A percentile compares a stretch with the other conserved stretches of the same genome.
These are phyloP conservation scores for Hylaea fasciaria DNA, from an alignment of 2,888 invertebrate genomes.

Conservation along the genomic window DNA sequence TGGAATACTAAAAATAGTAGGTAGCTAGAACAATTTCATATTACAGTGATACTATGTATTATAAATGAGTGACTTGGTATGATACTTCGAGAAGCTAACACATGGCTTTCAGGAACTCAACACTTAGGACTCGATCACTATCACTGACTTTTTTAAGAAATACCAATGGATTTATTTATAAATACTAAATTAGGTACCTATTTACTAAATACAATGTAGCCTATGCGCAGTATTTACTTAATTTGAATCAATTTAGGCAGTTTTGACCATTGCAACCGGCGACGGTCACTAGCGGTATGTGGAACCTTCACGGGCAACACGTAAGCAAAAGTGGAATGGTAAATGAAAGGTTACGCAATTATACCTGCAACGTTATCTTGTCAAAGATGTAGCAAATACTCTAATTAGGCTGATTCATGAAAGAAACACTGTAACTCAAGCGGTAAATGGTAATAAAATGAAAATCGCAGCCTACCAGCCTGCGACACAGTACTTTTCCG, in stretches of 20 bases:
- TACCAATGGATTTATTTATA: neutral
- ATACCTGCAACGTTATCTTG: conserved; percentile 61
- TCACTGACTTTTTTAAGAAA: no score
- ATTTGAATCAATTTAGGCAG: conserved; percentile 36
- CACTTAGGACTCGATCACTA: conserved; percentile 11
- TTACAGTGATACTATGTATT: conserved; percentile 30
- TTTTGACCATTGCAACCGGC: conserved; percentile 45
- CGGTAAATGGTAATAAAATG: conserved; percentile 21
- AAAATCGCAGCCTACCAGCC: conserved; percentile 39
- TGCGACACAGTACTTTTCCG: conserved; percentile 38
- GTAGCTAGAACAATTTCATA: conserved; percentile 36
- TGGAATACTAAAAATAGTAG: conserved; percentile 49
- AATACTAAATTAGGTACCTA: conserved; percentile 5
- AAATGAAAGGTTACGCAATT: conserved; percentile 84
- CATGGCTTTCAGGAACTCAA: conserved; percentile 12
- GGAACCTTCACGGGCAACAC: conserved; percentile 81
- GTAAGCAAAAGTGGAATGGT: conserved; percentile 81
- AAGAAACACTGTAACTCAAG: conserved; percentile 3
- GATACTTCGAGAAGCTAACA: conserved; percentile 17
- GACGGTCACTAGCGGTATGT: conserved; percentile 79
- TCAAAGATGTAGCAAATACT: conserved; percentile 23
- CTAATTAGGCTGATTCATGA: conserved; percentile 10
- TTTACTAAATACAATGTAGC: neutral
- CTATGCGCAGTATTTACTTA: conserved; percentile 6
- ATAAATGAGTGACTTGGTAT: conserved; percentile 11